These are phyloP conservation scores for Morbakka virulenta DNA, from an alignment of 30 jellyfish, hydroid and myxozoan genomes.

Conservation along the genomic window DNA sequence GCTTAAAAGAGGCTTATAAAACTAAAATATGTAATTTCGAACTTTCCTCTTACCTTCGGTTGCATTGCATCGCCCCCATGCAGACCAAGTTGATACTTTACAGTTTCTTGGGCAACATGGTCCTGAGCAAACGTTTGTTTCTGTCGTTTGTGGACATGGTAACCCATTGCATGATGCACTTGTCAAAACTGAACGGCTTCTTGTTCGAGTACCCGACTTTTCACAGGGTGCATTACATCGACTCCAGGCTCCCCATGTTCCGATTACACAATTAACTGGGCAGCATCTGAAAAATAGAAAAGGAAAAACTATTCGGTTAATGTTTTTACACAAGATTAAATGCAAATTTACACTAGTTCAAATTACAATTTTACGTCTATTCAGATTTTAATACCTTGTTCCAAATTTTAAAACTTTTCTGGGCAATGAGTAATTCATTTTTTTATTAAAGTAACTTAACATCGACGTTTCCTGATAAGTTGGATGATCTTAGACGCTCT, in stretches of 20 bases:
- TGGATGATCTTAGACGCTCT: too few relatives aligned
- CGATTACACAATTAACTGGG: conserved; percentile 52
- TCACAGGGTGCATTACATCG: conserved; percentile 81
- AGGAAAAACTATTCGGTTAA: background rate
- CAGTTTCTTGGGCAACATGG: conserved; percentile 80
- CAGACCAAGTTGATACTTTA: conserved; percentile 50
- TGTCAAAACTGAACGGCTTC: conserved; percentile 53
- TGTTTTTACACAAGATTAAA: background rate
- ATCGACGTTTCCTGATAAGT: too few relatives aligned
- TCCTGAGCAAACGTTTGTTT: conserved; percentile 70
- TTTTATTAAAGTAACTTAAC: too few relatives aligned
- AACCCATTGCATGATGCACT: conserved; percentile 62
- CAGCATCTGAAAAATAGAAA: conserved; percentile 43
- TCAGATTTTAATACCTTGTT: too few relatives aligned
- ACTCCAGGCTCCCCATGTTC: conserved; percentile 65
- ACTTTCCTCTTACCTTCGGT: conserved; percentile 59
- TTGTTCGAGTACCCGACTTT: conserved; percentile 34
- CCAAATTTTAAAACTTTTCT: too few relatives aligned
- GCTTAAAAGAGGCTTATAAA: too few relatives aligned
- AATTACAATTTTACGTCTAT: too few relatives aligned
- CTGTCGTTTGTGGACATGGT: conserved; percentile 56
- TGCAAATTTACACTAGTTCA: background rate
- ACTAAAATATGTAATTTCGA: too few relatives aligned
- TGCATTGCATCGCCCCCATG: conserved; percentile 70
- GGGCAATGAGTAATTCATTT: too few relatives aligned